These are phyloP conservation scores for Zhengitettix transpicula DNA, from an alignment of 2,888 invertebrate genomes.

Conservation along the genomic window DNA sequence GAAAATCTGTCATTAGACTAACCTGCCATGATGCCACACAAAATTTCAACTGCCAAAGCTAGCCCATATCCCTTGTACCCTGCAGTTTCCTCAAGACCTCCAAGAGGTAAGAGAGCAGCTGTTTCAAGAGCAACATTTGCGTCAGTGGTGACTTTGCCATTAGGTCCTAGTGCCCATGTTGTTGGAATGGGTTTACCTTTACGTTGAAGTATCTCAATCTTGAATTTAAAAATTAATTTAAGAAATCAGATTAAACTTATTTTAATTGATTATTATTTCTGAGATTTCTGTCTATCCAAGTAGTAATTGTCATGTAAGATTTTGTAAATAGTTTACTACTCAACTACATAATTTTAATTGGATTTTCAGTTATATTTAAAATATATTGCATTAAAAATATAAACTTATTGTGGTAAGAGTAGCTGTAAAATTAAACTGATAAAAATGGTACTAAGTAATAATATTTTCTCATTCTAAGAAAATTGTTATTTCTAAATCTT, in stretches of 20 bases:
- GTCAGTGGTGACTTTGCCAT: constrained; percentile 47
- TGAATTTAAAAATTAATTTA: no score
- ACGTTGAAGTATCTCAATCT: constrained; percentile 69
- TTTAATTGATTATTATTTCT: no score
- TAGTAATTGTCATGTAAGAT: no score
- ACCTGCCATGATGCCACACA: constrained; percentile 67
- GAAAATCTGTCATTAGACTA: background rate
- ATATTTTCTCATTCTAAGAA: background rate
- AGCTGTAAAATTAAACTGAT: no score
- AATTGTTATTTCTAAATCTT: background rate
- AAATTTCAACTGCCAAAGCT: constrained; percentile 68
- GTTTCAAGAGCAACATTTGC: constrained; percentile 42
- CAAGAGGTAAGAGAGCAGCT: constrained; percentile 49
- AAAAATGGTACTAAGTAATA: no score
- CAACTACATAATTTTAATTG: no score
- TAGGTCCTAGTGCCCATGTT: constrained; percentile 70
- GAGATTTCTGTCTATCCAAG: no score
- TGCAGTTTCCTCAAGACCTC: constrained; percentile 51
- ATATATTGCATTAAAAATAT: no score
- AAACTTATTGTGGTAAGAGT: no score
- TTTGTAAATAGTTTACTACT: no score
- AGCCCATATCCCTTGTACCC: constrained; percentile 86
- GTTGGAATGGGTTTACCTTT: constrained; percentile 59
- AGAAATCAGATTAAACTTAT: no score
- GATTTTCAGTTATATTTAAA: no score